phyloP scores from a whole-genome alignment of 2,888 invertebrate genomes.

The Caenorhabditis angaria region DNA sequence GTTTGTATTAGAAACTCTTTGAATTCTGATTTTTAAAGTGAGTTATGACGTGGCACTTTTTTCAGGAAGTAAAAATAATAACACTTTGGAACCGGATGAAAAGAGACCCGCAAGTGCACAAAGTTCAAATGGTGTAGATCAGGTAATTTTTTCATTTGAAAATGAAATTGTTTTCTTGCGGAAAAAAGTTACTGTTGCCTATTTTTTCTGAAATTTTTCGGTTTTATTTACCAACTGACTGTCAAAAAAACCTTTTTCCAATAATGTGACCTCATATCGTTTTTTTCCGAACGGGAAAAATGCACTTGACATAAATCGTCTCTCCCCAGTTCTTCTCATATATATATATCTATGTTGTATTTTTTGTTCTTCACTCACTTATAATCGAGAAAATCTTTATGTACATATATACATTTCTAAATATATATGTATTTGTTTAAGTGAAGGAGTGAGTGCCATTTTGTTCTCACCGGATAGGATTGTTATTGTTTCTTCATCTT shows the following conservation, averaged over 20 bases:
- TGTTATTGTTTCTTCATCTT: no score
- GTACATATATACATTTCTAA: neutral
- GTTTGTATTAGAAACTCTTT: conserved; percentile 8
- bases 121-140: conserved; percentile 21
- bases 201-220: neutral
- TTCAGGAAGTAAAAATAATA: conserved; percentile 27
- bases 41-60: neutral
- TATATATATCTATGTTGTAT: neutral
- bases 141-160: neutral
- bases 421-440: conserved; percentile 1
- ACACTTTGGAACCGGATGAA: conserved; percentile 13
- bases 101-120: conserved; percentile 33
- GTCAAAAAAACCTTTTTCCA: neutral
- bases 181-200: neutral
- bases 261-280: neutral
- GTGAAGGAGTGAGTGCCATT: neutral
- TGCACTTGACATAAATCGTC: conserved; percentile 9
- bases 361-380: neutral
- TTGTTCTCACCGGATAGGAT: neutral
- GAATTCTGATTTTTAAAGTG: neutral
- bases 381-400: neutral
- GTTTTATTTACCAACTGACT: neutral
- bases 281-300: neutral
- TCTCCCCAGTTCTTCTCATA: neutral
- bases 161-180: neutral